Base-by-base conservation (phyloP, 2,888 invertebrate genomes). In the Sisyra terminalis region DNA sequence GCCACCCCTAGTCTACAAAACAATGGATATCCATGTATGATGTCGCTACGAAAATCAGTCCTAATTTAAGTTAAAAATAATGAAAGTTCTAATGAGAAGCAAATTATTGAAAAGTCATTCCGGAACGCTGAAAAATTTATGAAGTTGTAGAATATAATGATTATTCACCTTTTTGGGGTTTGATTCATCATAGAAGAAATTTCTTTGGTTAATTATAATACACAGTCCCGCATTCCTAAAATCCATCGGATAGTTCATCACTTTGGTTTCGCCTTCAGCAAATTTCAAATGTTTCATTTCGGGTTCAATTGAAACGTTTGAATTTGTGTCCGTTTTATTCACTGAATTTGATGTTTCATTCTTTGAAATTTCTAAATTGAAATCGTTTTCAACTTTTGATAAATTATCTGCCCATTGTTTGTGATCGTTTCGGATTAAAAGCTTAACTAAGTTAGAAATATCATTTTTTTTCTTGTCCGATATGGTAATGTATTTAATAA, bases 121-220 rank as follows among this genome's bases (percentile, higher is more conserved):
- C n/a, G n/a, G n/a, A n/a, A n/a, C n/a, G n/a, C n/a, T n/a, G n/a
- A n/a, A n/a, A n/a, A n/a, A n/a, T n/a, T n/a, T n/a, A n/a, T n/a
- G n/a, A n/a, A n/a, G n/a, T n/a, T n/a, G n/a, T n/a, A n/a, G n/a
- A n/a, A n/a, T n/a, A n/a, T n/a, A n/a, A n/a, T n/a, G n/a, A n/a
- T n/a, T n/a, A 34, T 34, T 7, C 11, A 34, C 15, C 6, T 11
- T 15, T 3, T 14, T 15, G 8, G 18, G 7, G n/a, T 11, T 10
- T 38, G 38, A 15, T 16, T 7, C 15, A 41, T 34, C 5, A 17
- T 10, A 2, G 4, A 13, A 32, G 49, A 63, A 63, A 6, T 49
- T 14, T 44, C 55, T 52, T 47, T 66, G 61, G 47, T 65, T 64
- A 7, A 66, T 59, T 39, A 66, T 63, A 10, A 67, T 47, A 43